These are phyloP conservation scores for Theristicus caerulescens DNA, from an alignment of 2,113 vertebrate genomes.

Conservation along the genomic window DNA sequence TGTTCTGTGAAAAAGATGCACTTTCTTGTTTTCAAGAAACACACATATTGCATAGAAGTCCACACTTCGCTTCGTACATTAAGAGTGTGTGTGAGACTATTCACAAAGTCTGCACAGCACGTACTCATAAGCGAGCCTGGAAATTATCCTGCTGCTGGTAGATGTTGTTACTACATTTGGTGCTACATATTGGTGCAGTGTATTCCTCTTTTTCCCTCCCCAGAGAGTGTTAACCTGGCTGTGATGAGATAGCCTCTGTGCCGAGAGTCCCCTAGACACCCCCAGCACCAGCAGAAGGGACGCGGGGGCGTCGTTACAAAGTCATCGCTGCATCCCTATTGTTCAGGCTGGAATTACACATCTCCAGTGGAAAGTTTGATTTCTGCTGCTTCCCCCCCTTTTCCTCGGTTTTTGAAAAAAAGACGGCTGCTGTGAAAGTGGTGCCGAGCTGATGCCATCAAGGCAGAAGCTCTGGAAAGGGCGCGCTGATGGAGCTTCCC, in stretches of 20 bases:
- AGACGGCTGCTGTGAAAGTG: background rate
- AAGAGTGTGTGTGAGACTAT: background rate
- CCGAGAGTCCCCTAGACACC: rapidly evolving
- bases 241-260: background rate
- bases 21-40: background rate
- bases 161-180: no score
- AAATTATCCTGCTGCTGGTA: background rate
- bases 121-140: background rate
- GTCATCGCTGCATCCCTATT: rapidly evolving
- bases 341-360: background rate
- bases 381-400: background rate
- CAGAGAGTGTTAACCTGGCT: background rate
- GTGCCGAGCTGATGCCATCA: background rate
- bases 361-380: background rate
- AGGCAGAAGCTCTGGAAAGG: background rate
- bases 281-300: background rate
- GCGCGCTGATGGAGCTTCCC: rapidly evolving
- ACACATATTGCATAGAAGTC: background rate
- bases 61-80: background rate
- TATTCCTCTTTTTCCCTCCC: background rate
- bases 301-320: rapidly evolving
- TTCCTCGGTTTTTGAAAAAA: background rate
- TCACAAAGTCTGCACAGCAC: background rate
- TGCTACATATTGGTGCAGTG: rapidly evolving
- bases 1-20: background rate